Base-by-base conservation (phyloP, 2,888 invertebrate species). In the Lysandra coridon region DNA sequence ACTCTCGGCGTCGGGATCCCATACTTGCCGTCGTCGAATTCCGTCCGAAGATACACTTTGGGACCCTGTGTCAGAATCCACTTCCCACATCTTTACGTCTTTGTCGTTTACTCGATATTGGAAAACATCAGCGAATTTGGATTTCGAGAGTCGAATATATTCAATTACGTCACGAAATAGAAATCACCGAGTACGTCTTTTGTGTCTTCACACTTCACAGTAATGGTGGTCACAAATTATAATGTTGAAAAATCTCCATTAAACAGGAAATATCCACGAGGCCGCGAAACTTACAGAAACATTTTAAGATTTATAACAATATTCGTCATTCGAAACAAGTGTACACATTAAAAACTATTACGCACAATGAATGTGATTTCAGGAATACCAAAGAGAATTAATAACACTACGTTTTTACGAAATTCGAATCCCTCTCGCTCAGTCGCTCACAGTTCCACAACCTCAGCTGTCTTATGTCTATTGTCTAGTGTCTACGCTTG, bases 1-100 rank as follows among this genome's bases (percentile, higher is more conserved):
- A 83, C 94, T 95, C 84, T 92, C 95, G 81, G 85, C 91, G 82
- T 94, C 94, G 85, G 93, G 93, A 81, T 94, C 95, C 95, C 95
- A 95, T 91, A 92, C 91, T 87, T 93, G 94, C 79, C 95, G 92
- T 81, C 92, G 90, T 81, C 95, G 93, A 85, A 95, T 87, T 81
- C 95, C 95, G 85, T 94, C 95, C 85, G 91, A 94, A 80, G 94
- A 94, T 85, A 87, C 87, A 85, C 93, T 92, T 83, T 88, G 91
- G 84, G 93, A 93, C 83, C 91, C 92, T 81, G 89, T 86, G 83
- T 92, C 94, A 78, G 92, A 93, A 83, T 94, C 94, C 79, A 91
- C 87, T 89, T 92, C 94, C 95, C 95, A 95, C 95, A 95, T 95
- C 84, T 83, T 89, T 84, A 87, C 88, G 87, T 86, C 82, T 85